Evolutionary conservation across 1,140 invertebrate species (phyloP), one percentile per base, ranked within the genome.

Genomic region (Littorina saxatilis): DNA sequence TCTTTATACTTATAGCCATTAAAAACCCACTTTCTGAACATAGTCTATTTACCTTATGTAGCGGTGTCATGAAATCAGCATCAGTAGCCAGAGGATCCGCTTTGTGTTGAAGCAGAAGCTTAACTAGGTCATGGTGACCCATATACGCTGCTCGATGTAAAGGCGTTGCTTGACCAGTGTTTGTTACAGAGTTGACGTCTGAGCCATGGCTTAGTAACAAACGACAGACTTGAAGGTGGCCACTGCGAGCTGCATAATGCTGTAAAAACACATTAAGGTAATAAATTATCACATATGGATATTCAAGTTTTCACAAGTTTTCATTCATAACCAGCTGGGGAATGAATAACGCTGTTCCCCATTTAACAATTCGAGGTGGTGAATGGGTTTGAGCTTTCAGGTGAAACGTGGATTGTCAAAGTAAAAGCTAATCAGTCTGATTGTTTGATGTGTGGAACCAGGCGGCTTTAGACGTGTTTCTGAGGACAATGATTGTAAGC

Each of bases 191-290:
- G 93, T 98, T 95, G 20, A 96, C 93, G 89, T 94, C 90, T 35
- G 96, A 96, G 39, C 96, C 95, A 86, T 94, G 92, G 43, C 94
- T 83, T 32, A 98, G 70, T 5, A 98, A 92, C 61, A 94, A 83
- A 85, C 94, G 93, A 88, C 96, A 97, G 72, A 96, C 94, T 74
- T 94, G 90, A 17, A 93, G 87, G 87, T 96, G 94, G 27, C 96
- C 96, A 92, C 94, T 95, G 61, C 97, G 94, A 55, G 96, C 95
- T 29, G 96, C 96, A 94, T 98, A 98, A 92, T 98, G 97, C 85
- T 80, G 96, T 32, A 79, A 75, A 66, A 81, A 84, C 70, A 72
- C 61, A 75, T n/a, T n/a, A n/a, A n/a, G n/a, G n/a, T n/a, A n/a
- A n/a, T n/a, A n/a, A n/a, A n/a, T n/a, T n/a, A n/a, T n/a, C n/a